phyloP scores from a whole-genome alignment of 2,888 invertebrate genomes.

The Acanthacorydalis orientalis region DNA sequence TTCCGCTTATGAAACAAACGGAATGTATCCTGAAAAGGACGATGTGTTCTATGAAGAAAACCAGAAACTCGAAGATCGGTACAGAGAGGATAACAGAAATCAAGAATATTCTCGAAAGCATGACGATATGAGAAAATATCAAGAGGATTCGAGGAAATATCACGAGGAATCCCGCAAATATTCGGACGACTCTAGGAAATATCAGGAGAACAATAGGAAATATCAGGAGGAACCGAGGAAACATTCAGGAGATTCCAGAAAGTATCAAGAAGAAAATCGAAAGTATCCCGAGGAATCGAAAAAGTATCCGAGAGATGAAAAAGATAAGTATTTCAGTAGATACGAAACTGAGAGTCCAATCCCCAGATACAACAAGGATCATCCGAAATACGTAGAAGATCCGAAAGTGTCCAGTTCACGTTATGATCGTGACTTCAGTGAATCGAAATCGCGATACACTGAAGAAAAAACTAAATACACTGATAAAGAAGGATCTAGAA shows the following conservation, averaged over 20 bases:
- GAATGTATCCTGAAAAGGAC: no score
- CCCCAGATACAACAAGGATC: slow-evolving; percentile 7
- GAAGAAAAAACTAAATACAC: slow-evolving; percentile 5
- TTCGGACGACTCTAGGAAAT: no score
- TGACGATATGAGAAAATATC: no score
- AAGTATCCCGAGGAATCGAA: slow-evolving; percentile 7
- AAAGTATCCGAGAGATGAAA: slow-evolving; percentile 6
- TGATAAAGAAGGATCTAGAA: slow-evolving; percentile 6
- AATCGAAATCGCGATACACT: slow-evolving; percentile 3
- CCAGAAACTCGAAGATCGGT: no score
- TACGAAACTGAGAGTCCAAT: neutral
- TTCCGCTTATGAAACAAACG: slow-evolving; percentile 1
- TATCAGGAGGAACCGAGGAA: no score
- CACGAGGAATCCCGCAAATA: neutral
- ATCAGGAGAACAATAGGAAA: no score
- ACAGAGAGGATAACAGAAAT: no score
- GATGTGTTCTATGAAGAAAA: no score
- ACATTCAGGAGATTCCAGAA: no score
- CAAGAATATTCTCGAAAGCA: no score
- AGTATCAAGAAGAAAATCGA: slow-evolving; percentile 3
- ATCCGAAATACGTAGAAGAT: slow-evolving; percentile 8
- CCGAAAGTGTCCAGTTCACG: no score
- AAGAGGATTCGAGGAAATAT: slow-evolving; percentile 7
- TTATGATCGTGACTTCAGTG: no score
- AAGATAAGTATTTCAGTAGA: slow-evolving; percentile 7